Base-by-base conservation (phyloP, 2,113 vertebrate genomes). In the Tachysurus vachellii region DNA sequence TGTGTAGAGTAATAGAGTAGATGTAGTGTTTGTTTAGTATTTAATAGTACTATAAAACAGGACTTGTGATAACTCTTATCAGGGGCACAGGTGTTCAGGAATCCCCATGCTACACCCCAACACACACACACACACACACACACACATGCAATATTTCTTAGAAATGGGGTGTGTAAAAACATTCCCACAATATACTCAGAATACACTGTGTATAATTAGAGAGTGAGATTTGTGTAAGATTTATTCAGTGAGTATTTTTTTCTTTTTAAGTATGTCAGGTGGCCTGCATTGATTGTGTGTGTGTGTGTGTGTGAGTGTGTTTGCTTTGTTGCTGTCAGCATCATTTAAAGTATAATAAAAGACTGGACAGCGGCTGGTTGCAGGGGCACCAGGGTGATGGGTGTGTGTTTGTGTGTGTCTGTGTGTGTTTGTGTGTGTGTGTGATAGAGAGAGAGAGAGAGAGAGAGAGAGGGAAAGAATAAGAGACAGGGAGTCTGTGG, bases 291-390 rank as follows among this genome's bases (percentile, higher is more conserved):
- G 57, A 1, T 47, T 59, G 57, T 62, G 81, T 36, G 85, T 77
- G 44, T 77, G 47, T 21, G 53, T 85, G 83, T 61, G 54, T 47
- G 26, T 19, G 57, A 57, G 54, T 42, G 70, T 93, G 89, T 64
- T 80, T 91, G 90, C 89, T 92, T 92, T 93, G 92, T 92, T 91
- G 19, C 93, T 95, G 95, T 95, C 95, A 94, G 85, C 86, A 92
- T 91, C 90, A 68, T 89, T 95, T 95, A 94, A 91, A 77, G 81
- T 80, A 83, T 90, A 94, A 88, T 82, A 88, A 89, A 87, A 68
- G 85, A 85, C 66, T 47, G 71, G 53, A 82, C 85, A 89, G 81
- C 50, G 84, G 87, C 85, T 66, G 54, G 85, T 57, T 82, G 87
- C 57, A 57, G 84, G 66, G 90, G 82, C 75, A 42, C 21, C 64